Conservation (phyloP, 2,113 vertebrate species). For the Engystomops pustulosus region DNA sequence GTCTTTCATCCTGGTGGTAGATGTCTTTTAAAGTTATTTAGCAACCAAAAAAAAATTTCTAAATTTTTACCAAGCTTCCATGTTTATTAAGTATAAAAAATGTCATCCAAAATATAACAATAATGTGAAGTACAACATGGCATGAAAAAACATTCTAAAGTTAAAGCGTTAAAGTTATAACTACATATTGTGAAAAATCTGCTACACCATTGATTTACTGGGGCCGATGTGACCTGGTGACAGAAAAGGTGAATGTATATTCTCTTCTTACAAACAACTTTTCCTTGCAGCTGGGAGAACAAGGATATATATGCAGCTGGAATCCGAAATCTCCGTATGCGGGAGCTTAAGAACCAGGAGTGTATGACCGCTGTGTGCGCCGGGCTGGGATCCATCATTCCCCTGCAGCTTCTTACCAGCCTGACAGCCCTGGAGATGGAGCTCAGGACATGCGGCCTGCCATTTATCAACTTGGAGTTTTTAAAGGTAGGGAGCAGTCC, state of each 20-base stretch:
- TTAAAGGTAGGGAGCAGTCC: conserved; percentile 93
- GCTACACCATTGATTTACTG: too few species aligned
- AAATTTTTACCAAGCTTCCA: too few species aligned
- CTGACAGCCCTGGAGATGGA: conserved; percentile 92
- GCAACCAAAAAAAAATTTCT: too few species aligned
- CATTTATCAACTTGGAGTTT: conserved; percentile 95
- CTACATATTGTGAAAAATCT: too few species aligned
- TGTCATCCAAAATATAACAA: too few species aligned
- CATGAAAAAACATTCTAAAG: too few species aligned
- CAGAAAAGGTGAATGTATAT: neutral
- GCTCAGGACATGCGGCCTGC: conserved; percentile 92
- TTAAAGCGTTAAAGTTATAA: too few species aligned
- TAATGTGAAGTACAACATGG: too few species aligned
- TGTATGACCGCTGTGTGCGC: conserved; percentile 90
- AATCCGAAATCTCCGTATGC: conserved; percentile 85
- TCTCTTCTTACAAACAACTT: neutral
- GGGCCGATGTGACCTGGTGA: too few species aligned
- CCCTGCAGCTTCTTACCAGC: conserved; percentile 92
- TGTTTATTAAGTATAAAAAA: too few species aligned
- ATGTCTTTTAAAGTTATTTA: too few species aligned
- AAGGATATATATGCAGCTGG: conserved; percentile 88
- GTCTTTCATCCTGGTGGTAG: too few species aligned
- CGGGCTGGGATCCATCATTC: conserved; percentile 90
- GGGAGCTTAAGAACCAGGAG: conserved; percentile 88
- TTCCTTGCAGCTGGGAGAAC: conserved; percentile 88